Base-by-base conservation (phyloP, 2,888 invertebrate species). In the Agelastica alni region DNA sequence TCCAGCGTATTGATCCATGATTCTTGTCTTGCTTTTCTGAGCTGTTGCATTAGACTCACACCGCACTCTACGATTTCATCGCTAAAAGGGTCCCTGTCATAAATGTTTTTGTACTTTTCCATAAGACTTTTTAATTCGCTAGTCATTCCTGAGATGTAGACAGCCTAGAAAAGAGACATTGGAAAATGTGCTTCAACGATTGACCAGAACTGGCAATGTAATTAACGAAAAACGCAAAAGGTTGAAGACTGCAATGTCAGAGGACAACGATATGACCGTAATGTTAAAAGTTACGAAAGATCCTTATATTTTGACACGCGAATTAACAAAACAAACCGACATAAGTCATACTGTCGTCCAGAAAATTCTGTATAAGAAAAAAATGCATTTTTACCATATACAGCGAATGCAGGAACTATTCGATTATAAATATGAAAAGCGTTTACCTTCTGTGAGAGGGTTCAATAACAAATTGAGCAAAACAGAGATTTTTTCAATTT, bases 91-190 rank as follows among this genome's bases (percentile, higher is more conserved):
- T n/a, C n/a, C n/a, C n/a, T n/a, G n/a, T n/a, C n/a, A n/a, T n/a
- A n/a, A n/a, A n/a, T n/a, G n/a, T n/a, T n/a, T n/a, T n/a, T n/a
- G n/a, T n/a, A n/a, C n/a, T n/a, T n/a, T n/a, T n/a, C n/a, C n/a
- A n/a, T n/a, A n/a, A n/a, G n/a, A n/a, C n/a, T n/a, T n/a, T n/a
- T n/a, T n/a, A n/a, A n/a, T n/a, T n/a, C n/a, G n/a, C n/a, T n/a
- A n/a, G n/a, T n/a, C n/a, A n/a, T n/a, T n/a, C n/a, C n/a, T n/a
- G n/a, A n/a, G n/a, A n/a, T n/a, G n/a, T n/a, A 30, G 30, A 30
- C 30, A 30, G 30, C 17, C 14, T 16, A 43, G 30, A 43, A 43
- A 30, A 28, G n/a, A 30, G 30, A 14, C 30, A 13, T 43, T 30
- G 12, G 30, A 10, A 28, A 28, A 30, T 30, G 13, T 5, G 43